A percentile compares a stretch with the other conserved stretches of the same genome.
These are phyloP conservation scores for Neoarius graeffei DNA, from an alignment of 2,113 vertebrate species.

Conservation along the genomic window DNA sequence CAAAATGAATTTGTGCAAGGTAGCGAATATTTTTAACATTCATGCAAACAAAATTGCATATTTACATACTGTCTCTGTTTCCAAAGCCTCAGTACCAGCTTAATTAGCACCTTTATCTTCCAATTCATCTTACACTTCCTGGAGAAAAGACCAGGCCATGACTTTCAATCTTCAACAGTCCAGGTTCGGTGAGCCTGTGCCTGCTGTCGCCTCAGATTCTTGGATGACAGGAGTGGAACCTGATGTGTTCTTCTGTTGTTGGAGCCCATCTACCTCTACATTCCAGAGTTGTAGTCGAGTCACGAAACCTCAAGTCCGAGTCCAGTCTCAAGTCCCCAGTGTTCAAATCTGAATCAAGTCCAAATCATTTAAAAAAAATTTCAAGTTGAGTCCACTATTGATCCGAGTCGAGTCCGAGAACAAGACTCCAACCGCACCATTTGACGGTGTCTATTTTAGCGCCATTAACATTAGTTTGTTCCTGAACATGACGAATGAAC, in stretches of 20 bases:
- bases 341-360: no score
- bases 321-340: no score
- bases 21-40: neutral
- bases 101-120: neutral
- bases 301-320: no score
- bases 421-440: no score
- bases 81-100: neutral
- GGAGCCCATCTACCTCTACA: neutral
- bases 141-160: neutral
- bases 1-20: constrained; percentile 20
- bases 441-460: no score
- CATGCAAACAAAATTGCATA: neutral
- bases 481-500: no score
- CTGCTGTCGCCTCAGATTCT: neutral
- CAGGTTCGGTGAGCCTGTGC: neutral
- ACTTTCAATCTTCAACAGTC: neutral
- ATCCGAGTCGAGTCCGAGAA: no score
- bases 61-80: constrained; percentile 1
- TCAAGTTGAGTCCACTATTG: no score
- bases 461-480: no score
- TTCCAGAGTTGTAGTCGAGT: no score
- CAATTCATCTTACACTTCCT: neutral
- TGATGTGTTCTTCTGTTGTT: neutral
- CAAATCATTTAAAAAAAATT: no score
- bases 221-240: neutral